Evolutionary conservation across 2,113 vertebrate species (phyloP).

Genomic region (Silurus asotus): DNA sequence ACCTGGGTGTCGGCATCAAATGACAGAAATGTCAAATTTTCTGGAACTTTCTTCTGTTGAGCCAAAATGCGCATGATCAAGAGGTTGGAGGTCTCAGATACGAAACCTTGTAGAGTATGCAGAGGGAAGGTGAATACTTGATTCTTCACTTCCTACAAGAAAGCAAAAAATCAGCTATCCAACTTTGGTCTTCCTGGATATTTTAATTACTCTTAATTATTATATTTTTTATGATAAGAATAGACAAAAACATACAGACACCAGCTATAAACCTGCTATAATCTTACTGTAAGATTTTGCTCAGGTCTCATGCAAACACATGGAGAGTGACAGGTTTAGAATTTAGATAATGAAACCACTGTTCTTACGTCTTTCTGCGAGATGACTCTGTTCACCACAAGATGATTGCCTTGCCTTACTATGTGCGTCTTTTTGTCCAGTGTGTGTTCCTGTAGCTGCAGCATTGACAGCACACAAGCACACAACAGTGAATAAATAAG

Average conservation of each 20-base stretch:
- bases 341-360: not conserved
- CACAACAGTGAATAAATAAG: not conserved
- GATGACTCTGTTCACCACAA: constrained; percentile 72
- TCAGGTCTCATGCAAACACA: not conserved
- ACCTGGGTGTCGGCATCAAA: constrained; percentile 73
- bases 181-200: not conserved
- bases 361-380: constrained; percentile 79
- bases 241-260: not conserved
- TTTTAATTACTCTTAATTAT: not conserved
- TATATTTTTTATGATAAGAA: too few relatives aligned
- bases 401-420: constrained; percentile 64
- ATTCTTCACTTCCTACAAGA: constrained; percentile 67
- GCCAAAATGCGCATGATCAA: constrained; percentile 84
- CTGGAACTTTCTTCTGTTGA: constrained; percentile 66
- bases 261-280: too few relatives aligned
- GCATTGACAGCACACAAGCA: not conserved
- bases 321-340: not conserved
- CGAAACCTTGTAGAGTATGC: constrained; percentile 68
- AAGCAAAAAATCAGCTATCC: not conserved
- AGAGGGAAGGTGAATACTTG: constrained; percentile 61
- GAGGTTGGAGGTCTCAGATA: constrained; percentile 83
- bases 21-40: constrained; percentile 74
- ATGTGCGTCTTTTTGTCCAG: constrained; percentile 75
- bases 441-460: constrained; percentile 71
- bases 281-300: not conserved